These are phyloP conservation scores for Procambarus virginalis DNA, from an alignment of 1,140 invertebrate species.

Conservation along the genomic window DNA sequence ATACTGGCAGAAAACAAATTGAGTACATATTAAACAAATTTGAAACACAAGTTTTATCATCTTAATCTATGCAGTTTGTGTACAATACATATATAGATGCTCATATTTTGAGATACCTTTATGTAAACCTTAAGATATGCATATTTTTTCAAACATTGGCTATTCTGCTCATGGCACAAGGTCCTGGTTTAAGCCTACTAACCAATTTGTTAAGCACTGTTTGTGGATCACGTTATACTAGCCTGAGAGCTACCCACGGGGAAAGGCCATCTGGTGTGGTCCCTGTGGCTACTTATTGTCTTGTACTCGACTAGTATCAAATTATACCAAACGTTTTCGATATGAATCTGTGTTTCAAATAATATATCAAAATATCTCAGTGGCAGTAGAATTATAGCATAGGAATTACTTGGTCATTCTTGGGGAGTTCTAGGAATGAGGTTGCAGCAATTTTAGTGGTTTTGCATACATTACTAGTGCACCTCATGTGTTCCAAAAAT, in stretches of 20 bases:
- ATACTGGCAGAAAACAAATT: not conserved
- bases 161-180: conserved; percentile 15
- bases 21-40: not conserved
- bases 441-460: conserved; percentile 4
- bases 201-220: conserved; percentile 1
- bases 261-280: conserved; percentile 60
- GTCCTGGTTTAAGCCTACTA: conserved; percentile 4
- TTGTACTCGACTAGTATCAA: conserved; percentile 64
- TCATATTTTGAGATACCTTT: conserved; percentile 5
- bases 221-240: conserved; percentile 28
- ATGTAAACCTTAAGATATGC: not conserved
- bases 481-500: conserved; percentile 10
- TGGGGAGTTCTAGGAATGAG: not conserved
- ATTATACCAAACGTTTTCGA: conserved; percentile 51
- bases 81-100: conserved; percentile 9
- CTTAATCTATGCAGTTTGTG: not conserved
- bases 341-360: conserved; percentile 64
- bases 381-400: conserved; percentile 50
- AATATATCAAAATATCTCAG: conserved; percentile 45
- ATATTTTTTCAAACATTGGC: not conserved
- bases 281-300: conserved; percentile 50
- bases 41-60: not conserved
- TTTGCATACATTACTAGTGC: conserved; percentile 16
- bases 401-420: conserved; percentile 35
- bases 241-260: conserved; percentile 57